Evolutionary conservation across 2,888 invertebrate genomes (phyloP).

Genomic region (Ophion obscuratus): DNA sequence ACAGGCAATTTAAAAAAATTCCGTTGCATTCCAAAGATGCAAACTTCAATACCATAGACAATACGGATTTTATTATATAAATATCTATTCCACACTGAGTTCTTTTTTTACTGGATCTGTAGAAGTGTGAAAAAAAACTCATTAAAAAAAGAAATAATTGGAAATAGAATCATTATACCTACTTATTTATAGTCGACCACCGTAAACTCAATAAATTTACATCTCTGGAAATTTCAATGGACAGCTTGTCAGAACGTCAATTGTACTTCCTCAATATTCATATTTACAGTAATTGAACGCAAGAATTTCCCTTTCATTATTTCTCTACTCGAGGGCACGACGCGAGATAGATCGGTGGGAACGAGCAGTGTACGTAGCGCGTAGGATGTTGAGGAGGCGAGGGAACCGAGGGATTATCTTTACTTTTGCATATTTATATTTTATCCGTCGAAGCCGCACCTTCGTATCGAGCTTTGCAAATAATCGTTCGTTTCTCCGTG

Average conservation of each 20-base stretch:
- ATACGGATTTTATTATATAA: too few species aligned
- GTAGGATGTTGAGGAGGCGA: slow-evolving; percentile 29
- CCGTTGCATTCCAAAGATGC: too few species aligned
- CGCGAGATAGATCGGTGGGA: background rate
- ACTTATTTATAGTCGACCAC: background rate
- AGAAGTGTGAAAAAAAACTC: too few species aligned
- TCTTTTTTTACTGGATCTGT: too few species aligned
- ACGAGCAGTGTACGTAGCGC: background rate
- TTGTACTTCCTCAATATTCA: background rate
- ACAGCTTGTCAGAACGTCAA: background rate
- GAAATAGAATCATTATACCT: background rate
- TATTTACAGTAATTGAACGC: background rate
- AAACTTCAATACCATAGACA: too few species aligned
- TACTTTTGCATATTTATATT: slow-evolving; percentile 22
- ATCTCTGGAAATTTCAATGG: background rate
- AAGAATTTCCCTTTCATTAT: slow-evolving; percentile 10
- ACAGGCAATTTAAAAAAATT: too few species aligned
- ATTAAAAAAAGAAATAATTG: too few species aligned
- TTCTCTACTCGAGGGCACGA: slow-evolving; percentile 1
- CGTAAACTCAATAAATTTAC: background rate
- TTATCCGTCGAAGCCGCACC: slow-evolving; percentile 24
- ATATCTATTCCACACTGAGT: too few species aligned
- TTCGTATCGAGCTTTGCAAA: slow-evolving; percentile 13
- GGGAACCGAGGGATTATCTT: slow-evolving; percentile 9
- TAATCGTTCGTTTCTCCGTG: background rate